Percentiles rank a stretch among this genome's conserved stretches.
Evolutionary conservation across 2,113 vertebrate genomes (phyloP).

Genomic region (Telmatochromis brachygnathus): DNA sequence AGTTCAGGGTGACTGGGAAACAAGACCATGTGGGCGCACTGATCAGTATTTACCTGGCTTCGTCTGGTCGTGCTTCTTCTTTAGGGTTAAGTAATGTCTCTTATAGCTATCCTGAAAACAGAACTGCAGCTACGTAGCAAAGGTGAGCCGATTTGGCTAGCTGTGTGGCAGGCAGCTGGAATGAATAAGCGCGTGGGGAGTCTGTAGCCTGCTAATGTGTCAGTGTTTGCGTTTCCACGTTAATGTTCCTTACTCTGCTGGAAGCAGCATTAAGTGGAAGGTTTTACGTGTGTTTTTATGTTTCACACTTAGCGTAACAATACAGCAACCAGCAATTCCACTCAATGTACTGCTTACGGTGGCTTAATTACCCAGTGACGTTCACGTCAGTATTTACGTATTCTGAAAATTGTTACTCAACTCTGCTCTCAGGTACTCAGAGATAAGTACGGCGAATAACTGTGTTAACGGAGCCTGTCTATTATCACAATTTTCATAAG

Average conservation of each 20-base stretch:
- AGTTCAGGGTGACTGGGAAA: not conserved
- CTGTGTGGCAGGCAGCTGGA: not conserved
- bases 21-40: not conserved
- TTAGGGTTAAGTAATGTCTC: too few relatives aligned
- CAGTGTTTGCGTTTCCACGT: not conserved
- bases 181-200: conserved; percentile 8
- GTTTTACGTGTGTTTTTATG: not conserved
- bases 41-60: not conserved
- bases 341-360: not conserved
- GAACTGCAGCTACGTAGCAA: not conserved
- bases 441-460: not conserved
- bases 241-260: not conserved
- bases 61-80: not conserved
- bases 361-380: not conserved
- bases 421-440: not conserved
- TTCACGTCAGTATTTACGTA: not conserved
- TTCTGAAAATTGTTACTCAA: not conserved
- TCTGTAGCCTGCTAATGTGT: not conserved
- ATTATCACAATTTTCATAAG: not conserved
- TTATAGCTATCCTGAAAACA: not conserved
- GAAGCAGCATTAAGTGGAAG: not conserved
- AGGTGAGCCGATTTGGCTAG: not conserved
- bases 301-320: not conserved
- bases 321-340: not conserved
- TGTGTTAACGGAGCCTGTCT: not conserved